Conservation (phyloP, 2,888 invertebrate species). For the Drosophila mimetica region DNA sequence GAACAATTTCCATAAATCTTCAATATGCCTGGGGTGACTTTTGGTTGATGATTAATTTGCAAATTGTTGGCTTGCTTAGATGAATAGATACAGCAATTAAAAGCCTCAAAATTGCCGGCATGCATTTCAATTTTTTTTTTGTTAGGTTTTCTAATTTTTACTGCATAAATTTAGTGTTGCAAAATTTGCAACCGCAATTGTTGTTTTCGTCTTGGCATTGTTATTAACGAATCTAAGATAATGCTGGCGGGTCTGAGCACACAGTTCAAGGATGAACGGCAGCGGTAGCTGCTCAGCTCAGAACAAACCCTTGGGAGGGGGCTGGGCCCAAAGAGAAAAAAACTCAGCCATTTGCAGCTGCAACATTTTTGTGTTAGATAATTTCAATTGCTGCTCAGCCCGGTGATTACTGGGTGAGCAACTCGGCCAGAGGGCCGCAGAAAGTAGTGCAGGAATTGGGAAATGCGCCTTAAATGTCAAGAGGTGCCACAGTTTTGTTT, state of each 20-base stretch:
- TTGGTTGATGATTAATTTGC: conserved; percentile 41
- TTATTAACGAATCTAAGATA: conserved; percentile 56
- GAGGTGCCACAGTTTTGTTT: conserved; percentile 69
- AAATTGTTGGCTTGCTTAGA: conserved; percentile 33
- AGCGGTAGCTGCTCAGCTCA: conserved; percentile 39
- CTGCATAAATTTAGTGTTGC: conserved; percentile 57
- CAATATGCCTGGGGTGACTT: conserved; percentile 17
- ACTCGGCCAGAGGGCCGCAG: conserved; percentile 49
- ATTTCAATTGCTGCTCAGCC: conserved; percentile 52
- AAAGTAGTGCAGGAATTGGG: conserved; percentile 73
- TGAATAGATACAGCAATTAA: conserved; percentile 42
- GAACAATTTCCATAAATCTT: conserved; percentile 42
- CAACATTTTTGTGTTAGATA: conserved; percentile 62
- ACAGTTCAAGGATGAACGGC: conserved; percentile 64
- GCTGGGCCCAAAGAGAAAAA: conserved; percentile 27
- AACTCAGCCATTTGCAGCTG: conserved; percentile 22
- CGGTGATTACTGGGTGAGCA: conserved; percentile 28
- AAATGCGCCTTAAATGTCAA: conserved; percentile 75
- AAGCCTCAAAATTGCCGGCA: conserved; percentile 43
- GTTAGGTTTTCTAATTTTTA: conserved; percentile 39
- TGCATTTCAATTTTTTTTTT: conserved; percentile 39
- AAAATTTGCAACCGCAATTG: conserved; percentile 50
- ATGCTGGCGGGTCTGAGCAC: conserved; percentile 31
- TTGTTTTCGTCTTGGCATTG: conserved; percentile 58
- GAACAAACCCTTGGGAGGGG: conserved; percentile 52